phyloP scores from a whole-genome alignment of 2,888 invertebrate species.

The Polyommatus iphigenia region DNA sequence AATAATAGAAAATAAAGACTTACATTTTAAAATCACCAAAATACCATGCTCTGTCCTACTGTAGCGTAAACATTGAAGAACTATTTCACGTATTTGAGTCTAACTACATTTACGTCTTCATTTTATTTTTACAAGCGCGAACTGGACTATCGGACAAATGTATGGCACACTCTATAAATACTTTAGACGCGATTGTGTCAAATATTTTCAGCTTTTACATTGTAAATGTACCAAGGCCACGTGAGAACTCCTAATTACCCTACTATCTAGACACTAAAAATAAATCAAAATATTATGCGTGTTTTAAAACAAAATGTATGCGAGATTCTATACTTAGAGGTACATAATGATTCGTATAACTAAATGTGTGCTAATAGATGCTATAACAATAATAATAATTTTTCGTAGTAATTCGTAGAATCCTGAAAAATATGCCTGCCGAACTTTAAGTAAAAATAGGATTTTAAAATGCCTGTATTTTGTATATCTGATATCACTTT shows the following conservation, averaged over 20 bases:
- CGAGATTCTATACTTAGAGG: too few relatives aligned
- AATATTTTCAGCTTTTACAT: slow-evolving; percentile 37
- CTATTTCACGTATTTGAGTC: background rate
- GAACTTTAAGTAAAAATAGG: too few relatives aligned
- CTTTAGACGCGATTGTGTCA: slow-evolving; percentile 32
- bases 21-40: background rate
- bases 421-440: too few relatives aligned
- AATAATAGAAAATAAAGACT: background rate
- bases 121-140: background rate
- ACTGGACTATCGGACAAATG: slow-evolving; percentile 20
- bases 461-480: too few relatives aligned
- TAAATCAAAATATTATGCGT: background rate
- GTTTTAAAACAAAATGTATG: background rate
- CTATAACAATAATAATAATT: too few relatives aligned
- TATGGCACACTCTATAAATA: slow-evolving; percentile 34
- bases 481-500: too few relatives aligned
- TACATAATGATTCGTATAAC: too few relatives aligned
- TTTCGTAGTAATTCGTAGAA: too few relatives aligned
- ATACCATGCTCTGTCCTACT: background rate
- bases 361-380: too few relatives aligned
- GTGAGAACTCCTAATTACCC: background rate
- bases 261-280: background rate
- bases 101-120: background rate
- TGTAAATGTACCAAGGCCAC: slow-evolving; percentile 38
- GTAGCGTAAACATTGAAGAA: background rate